Base-by-base conservation (phyloP, 2,888 invertebrate species). In the Corythucha ciliata region DNA sequence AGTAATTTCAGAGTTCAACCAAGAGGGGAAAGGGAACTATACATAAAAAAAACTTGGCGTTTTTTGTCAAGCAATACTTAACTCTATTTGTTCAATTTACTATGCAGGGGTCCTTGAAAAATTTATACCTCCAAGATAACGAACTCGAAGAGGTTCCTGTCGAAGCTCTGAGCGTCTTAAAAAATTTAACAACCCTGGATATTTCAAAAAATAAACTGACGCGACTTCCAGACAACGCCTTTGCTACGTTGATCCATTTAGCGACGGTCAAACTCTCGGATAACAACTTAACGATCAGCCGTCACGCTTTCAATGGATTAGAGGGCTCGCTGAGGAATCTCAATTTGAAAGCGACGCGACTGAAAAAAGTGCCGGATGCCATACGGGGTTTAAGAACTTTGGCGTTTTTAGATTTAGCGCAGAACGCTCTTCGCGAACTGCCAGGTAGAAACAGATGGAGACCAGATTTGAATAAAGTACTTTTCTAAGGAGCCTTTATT, bases 401-500 rank as follows among this genome's bases (percentile, higher is more conserved):
- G 58, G 90, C 91, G 1, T 92, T 91, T 65, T 72, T 92, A 52
- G 92, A 92, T 70, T 71, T 92, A 52, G 90, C 91, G 1, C 85
- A 90, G 68, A 92, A 92, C 65, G 81, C 85, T 61, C 79, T 92
- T 39, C 74, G 82, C 59, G 86, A 87, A 66, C 69, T 91, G 52
- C 87, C 86, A 0, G 83, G 51, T 51, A 27, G 42, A 25, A 12
- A 3, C 12, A 14, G n/a, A 25, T 22, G n/a, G 8, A 10, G 12
- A 29, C 12, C 12, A 29, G 10, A 29, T 10, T 10, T 10, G 12
- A 29, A 8, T 29, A 29, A 29, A 12, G 12, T 8, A 12, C 29
- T 29, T 29, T n/a, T n/a, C n/a, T n/a, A n/a, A n/a, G 29, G 10
- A 29, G 29, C n/a, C n/a, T 8, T 29, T 29, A 29, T 18, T 39